Conservation (phyloP, 2,113 vertebrate genomes). For the Alouatta palliata region DNA sequence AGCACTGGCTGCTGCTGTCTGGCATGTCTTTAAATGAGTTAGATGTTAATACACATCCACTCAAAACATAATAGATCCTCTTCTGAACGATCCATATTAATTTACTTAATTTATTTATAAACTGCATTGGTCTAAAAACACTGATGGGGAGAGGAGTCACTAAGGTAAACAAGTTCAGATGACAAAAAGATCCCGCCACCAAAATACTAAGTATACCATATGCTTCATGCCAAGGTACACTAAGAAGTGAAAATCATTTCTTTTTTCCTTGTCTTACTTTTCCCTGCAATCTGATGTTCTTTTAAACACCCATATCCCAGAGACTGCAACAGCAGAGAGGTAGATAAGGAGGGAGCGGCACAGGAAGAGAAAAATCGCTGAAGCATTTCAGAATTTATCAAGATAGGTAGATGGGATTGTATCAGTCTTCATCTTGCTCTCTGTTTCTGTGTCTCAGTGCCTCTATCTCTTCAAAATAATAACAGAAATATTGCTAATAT, state of each 20-base stretch:
- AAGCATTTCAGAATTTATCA: not conserved
- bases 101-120: not conserved
- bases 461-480: not conserved
- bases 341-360: not conserved
- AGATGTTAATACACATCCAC: too few species aligned
- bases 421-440: not conserved
- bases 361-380: not conserved
- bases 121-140: not conserved
- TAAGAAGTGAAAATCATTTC: not conserved
- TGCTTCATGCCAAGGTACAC: not conserved
- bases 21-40: not conserved
- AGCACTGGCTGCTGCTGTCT: too few species aligned
- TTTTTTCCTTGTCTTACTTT: not conserved
- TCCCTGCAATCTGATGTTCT: not conserved
- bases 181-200: not conserved
- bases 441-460: not conserved
- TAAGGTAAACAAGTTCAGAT: not conserved
- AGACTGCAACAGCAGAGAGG: not conserved
- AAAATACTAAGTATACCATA: not conserved
- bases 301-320: not conserved
- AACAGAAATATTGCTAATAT: not conserved
- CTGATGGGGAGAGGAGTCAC: not conserved
- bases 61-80: not conserved
- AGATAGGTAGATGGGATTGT: not conserved
- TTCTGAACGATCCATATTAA: not conserved